Base-by-base conservation (phyloP, 1,140 invertebrate genomes). In the Drosophila simulans region DNA sequence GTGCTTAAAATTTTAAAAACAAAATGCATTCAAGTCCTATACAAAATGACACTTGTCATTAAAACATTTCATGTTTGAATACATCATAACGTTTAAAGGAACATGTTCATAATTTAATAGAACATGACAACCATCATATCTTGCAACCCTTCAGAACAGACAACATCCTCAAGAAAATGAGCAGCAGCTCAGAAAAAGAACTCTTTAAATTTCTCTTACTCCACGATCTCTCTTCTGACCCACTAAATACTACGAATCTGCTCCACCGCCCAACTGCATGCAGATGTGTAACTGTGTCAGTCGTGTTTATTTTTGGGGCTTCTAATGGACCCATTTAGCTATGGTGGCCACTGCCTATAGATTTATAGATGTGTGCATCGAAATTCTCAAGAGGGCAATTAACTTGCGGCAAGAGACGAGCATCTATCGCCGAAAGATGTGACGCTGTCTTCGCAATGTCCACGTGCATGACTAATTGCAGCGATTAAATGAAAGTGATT, bases 341-440 rank as follows among this genome's bases (percentile, higher is more conserved):
- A 34, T 53, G 52, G 63, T 74, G 60, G 79, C 43, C 56, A 77
- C 42, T 60, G 65, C 48, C 37, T 52, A 22, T 66, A 13, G 13
- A 15, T n/a, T 31, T 39, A 13, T 39, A 39, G 37, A 39, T 39
- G 37, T 39, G 15, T n/a, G 43, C 43, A 49, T 52, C 53, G 66
- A 62, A 74, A 89, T 90, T 84, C 80, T 75, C 85, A 59, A 84
- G 85, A 89, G 84, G 84, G 73, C 84, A 90, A 89, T 90, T 89
- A 89, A 89, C 85, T 89, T 84, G 77, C 53, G 57, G 53, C 43
- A 60, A 56, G 35, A 40, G 51, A 42, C 46, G 54, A 70, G 64
- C 20, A 55, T 55, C 34, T 37, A 57, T 52, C 40, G 54, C 4
- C 20, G 52, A 31, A 48, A n/a, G 35, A 25, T 39, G 59, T 54